Percentiles rank a stretch among this genome's conserved stretches.
Evolutionary conservation across 2,113 vertebrate genomes (phyloP).

Genomic region (Lampris megalopsis): DNA sequence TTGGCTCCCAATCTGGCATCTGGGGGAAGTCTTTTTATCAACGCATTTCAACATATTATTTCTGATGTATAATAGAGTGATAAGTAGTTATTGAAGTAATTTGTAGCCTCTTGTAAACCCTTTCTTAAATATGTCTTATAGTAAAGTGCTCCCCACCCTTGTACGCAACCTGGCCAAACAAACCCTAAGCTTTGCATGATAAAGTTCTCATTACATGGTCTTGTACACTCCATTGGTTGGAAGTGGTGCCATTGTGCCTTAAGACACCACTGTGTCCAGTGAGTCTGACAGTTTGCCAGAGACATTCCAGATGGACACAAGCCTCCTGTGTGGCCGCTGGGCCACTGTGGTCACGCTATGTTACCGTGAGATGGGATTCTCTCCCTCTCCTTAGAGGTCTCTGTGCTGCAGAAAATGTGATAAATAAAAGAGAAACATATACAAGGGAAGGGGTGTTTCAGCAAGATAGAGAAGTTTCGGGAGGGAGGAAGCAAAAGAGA

Average conservation of each 20-base stretch:
- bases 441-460: conserved; percentile 30
- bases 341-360: conserved; percentile 20
- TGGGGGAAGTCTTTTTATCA: too few relatives aligned
- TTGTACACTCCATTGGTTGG: conserved; percentile 51
- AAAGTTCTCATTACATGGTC: conserved; percentile 33
- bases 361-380: conserved; percentile 58
- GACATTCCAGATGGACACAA: conserved; percentile 55
- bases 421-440: conserved; percentile 37
- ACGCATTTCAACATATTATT: too few relatives aligned
- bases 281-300: conserved; percentile 51
- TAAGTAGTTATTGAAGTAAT: too few relatives aligned
- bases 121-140: too few relatives aligned
- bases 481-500: conserved; percentile 25
- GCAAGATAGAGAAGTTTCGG: conserved; percentile 19
- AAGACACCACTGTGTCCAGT: conserved; percentile 45
- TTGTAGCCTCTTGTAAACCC: too few relatives aligned
- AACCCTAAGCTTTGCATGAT: conserved; percentile 25
- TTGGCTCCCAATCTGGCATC: too few relatives aligned
- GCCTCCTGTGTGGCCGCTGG: conserved; percentile 52
- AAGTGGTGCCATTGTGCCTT: conserved; percentile 44
- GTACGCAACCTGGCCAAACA: too few relatives aligned
- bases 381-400: conserved; percentile 34
- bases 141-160: too few relatives aligned
- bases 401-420: conserved; percentile 52
- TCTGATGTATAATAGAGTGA: too few relatives aligned